Base-by-base conservation (phyloP, 2,797 vertebrate species). In the Sarcophilus harrisii region DNA sequence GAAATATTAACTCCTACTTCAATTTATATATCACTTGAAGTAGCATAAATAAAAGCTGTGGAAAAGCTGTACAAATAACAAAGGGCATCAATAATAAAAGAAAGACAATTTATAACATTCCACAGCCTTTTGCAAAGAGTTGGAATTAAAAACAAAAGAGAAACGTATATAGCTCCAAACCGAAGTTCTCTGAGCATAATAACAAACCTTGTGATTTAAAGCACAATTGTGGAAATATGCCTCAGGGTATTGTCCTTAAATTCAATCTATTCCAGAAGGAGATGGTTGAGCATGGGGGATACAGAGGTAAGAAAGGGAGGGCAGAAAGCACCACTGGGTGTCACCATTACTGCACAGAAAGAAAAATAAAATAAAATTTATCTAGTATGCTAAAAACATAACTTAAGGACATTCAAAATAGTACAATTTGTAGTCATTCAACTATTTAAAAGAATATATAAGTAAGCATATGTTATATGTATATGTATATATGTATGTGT, bases 341-440 rank as follows among this genome's bases (percentile, higher is more conserved):
- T 94, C 96, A 94, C 30, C 57, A 0, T 21, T 29, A 54, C 1
- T 95, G 0, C 59, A 90, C 4, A 49, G 52, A 93, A 95, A 29
- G 18, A 2, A 24, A 3, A 10, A 0, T 0, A 3, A 0, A 92
- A 0, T 16, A 9, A 90, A 92, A 87, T 93, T 98, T 97, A 89
- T 97, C 54, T 73, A 96, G 90, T 94, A 89, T 97, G n/a, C 9
- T 30, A 91, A 95, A 93, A 95, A 59, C 62, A 90, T 10, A 87
- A 49, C 52, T 89, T 91, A 93, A 95, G 62, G 93, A 93, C 57
- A 91, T n/a, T 13, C 90, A 32, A 49, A 95, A 52, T 28, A 91
- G 90, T 9, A 60, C 81, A 60, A 90, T 58, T 60, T 92, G 28
- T 24, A 95, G 0, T 1, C 60, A 62, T 93, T 95, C 91, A 58